Evolutionary conservation across 1,140 invertebrate species (phyloP), one percentile per base, ranked within the genome.

Genomic region (Drosophila baimaii): DNA sequence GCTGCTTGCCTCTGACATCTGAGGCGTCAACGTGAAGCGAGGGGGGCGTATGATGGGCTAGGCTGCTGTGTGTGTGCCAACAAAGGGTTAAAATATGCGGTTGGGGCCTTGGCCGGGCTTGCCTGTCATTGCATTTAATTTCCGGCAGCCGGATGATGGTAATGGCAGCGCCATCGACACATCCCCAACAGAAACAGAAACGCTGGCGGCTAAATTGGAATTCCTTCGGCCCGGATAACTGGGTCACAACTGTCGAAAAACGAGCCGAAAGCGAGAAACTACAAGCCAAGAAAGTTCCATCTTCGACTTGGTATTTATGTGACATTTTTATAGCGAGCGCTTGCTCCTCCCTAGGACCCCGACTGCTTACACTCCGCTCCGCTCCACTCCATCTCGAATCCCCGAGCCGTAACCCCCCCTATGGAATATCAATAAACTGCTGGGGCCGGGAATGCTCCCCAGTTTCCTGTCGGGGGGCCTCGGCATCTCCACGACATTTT

Each of bases 41-140:
- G 15, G 17, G 13, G 35, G 49, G 19, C 7, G 25, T 31, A 29
- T 29, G 58, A 41, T 41, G 65, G 44, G 35, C 41, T 49, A 41
- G 54, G 8, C 52, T 51, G 51, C 66, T 73, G 70, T 12, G 58
- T 47, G 73, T 19, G 72, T 65, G 52, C 54, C 81, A 81, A 85
- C 68, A 88, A 85, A 85, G 84, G 82, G 82, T 82, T 81, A 54
- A 82, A 64, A 63, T 77, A 62, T 81, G 72, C 66, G 66, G 57
- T 65, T 46, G 57, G 31, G 57, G 63, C 55, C 72, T 49, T 58
- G 66, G 64, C 63, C 66, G 79, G 77, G 51, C 68, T 63, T 70
- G 57, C 65, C 52, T 79, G 82, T 88, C 82, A 86, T 88, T 85
- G 83, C 70, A 73, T 82, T 86, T 86, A 88, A 86, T 86, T 86